Evolutionary conservation across 1,140 invertebrate species (phyloP).

Genomic region (Zaprionus ghesquierei): DNA sequence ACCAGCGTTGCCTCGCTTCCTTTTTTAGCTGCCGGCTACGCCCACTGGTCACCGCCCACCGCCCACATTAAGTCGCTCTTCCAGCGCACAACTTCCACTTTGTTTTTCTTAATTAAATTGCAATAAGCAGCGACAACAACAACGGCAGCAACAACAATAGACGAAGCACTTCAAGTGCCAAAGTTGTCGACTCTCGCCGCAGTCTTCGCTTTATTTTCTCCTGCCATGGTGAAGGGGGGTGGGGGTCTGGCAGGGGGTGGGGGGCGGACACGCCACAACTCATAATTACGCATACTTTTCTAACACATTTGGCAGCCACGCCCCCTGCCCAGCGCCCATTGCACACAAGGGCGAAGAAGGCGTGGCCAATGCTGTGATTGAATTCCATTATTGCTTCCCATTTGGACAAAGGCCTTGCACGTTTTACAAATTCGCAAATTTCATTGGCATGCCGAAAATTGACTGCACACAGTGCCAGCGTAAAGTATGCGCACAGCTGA

Average conservation of each 20-base stretch:
- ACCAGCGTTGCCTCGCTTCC: not conserved
- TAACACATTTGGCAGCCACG: not conserved
- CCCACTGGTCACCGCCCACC: slow-evolving; percentile 1
- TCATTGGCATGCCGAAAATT: slow-evolving; percentile 7
- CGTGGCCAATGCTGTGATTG: slow-evolving; percentile 10
- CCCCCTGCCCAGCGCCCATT: not conserved
- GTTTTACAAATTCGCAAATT: slow-evolving; percentile 24
- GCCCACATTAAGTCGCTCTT: slow-evolving; percentile 34
- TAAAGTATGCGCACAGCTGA: slow-evolving; percentile 5
- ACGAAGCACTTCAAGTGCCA: slow-evolving; percentile 71
- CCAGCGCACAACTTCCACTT: slow-evolving; percentile 57
- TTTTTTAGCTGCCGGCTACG: not conserved
- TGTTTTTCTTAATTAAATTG: slow-evolving; percentile 77
- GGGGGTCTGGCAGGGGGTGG: too few species aligned
- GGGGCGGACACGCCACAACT: too few species aligned
- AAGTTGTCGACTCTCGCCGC: slow-evolving; percentile 25
- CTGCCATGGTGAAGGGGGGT: not conserved
- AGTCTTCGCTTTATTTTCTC: not conserved
- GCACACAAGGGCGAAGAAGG: not conserved
- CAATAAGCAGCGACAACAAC: slow-evolving; percentile 42
- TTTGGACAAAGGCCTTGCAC: not conserved
- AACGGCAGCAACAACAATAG: not conserved
- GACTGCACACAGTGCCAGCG: not conserved
- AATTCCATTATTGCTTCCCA: slow-evolving; percentile 15
- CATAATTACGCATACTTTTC: slow-evolving; percentile 34